These are phyloP conservation scores for Prunella fulvescens DNA, from an alignment of 2,113 vertebrate genomes.

Conservation along the genomic window DNA sequence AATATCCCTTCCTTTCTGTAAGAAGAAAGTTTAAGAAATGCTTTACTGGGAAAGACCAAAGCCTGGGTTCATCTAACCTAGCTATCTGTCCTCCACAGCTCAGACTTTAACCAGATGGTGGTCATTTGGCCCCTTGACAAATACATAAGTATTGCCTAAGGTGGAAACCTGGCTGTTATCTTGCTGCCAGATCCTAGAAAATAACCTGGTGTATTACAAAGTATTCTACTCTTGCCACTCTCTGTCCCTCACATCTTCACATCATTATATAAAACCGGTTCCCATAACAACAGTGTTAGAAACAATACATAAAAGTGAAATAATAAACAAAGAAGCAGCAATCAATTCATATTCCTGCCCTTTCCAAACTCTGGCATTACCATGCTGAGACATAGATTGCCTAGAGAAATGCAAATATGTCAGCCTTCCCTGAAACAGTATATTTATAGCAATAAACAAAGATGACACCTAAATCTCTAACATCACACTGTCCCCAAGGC, in stretches of 20 bases:
- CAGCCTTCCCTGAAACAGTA: not conserved
- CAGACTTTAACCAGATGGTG: not conserved
- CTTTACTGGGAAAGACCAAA: not conserved
- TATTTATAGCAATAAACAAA: not conserved
- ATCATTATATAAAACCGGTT: not conserved
- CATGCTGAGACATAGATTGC: not conserved
- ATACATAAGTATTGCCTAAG: not conserved
- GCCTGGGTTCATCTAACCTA: not conserved
- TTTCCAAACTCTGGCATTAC: not conserved
- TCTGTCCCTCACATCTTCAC: not conserved
- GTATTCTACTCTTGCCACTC: not conserved
- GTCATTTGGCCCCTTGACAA: not conserved
- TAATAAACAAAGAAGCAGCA: not conserved
- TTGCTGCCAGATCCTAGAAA: not conserved
- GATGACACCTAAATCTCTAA: not conserved
- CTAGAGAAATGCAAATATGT: not conserved
- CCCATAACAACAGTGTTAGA: not conserved
- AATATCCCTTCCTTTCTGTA: not conserved
- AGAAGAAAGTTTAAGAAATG: not conserved
- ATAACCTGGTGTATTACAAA: not conserved
- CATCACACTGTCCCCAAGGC: rapidly evolving
- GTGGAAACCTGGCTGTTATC: not conserved
- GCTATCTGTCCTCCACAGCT: not conserved
- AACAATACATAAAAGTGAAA: not conserved
- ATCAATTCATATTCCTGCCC: not conserved